A percentile compares a stretch with the other conserved stretches of the same genome.
These are phyloP conservation scores for Cheiracanthium punctorium DNA, from an alignment of 2,888 invertebrate genomes.

Conservation along the genomic window DNA sequence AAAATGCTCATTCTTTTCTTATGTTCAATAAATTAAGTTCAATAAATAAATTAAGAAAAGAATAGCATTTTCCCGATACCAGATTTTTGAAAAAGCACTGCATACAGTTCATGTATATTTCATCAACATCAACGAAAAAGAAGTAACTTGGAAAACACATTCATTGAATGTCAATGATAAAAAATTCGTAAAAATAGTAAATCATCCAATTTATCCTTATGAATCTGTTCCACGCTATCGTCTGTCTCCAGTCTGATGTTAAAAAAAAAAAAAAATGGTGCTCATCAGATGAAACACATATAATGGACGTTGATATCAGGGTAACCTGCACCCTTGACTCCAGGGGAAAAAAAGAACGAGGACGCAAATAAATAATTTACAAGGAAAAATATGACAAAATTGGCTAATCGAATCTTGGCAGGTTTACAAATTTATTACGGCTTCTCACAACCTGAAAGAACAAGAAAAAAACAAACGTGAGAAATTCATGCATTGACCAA, in stretches of 20 bases:
- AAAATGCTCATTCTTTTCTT: no score
- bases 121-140: not conserved
- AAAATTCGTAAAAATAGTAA: not conserved
- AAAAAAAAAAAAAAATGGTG: not conserved
- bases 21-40: no score
- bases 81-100: no score
- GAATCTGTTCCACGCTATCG: not conserved
- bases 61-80: no score
- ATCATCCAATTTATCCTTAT: not conserved
- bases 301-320: not conserved
- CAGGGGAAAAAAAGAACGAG: not conserved
- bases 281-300: not conserved
- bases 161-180: not conserved
- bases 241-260: no score
- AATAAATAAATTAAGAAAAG: no score
- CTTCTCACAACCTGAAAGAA: slow-evolving; percentile 14
- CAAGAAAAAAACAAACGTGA: not conserved
- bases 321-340: not conserved
- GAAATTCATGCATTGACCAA: not conserved
- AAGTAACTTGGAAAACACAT: not conserved
- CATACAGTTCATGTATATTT: no score
- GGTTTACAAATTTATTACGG: not conserved
- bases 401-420: slow-evolving; percentile 14
- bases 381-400: not conserved
- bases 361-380: slow-evolving; percentile 15